These are phyloP conservation scores for Sisor rabdophorus DNA, from an alignment of 2,113 vertebrate genomes.

Conservation along the genomic window DNA sequence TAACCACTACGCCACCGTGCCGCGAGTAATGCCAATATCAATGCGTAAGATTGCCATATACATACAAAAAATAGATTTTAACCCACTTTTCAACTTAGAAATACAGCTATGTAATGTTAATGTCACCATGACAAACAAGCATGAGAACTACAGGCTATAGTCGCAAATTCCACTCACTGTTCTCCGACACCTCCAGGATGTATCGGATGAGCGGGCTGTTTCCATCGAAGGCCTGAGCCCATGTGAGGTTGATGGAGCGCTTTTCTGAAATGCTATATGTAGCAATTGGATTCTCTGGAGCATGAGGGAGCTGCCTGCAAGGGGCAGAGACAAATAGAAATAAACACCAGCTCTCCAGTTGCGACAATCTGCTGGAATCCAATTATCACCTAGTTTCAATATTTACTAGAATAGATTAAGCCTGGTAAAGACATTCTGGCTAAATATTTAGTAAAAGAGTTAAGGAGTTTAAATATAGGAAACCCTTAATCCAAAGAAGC, in stretches of 20 bases:
- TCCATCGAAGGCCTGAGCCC: constrained; percentile 91
- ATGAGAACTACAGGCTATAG: not conserved
- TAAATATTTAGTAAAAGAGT: constrained; percentile 5
- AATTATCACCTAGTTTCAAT: constrained; percentile 19
- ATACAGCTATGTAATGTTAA: not conserved
- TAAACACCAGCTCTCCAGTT: constrained; percentile 2
- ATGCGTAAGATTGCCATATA: not conserved
- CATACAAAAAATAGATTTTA: not conserved
- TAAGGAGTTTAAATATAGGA: constrained; percentile 3
- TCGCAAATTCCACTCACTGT: constrained; percentile 79
- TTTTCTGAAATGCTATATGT: constrained; percentile 76
- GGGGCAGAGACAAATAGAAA: not conserved
- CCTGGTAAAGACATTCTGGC: not conserved
- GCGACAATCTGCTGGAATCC: not conserved
- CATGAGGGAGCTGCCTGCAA: constrained; percentile 86
- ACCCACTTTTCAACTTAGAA: not conserved
- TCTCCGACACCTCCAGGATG: constrained; percentile 92
- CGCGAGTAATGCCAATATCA: too few species aligned
- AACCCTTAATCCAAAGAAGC: constrained; percentile 6
- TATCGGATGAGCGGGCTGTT: constrained; percentile 94
- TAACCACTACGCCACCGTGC: too few species aligned
- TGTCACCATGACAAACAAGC: not conserved
- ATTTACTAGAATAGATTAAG: not conserved
- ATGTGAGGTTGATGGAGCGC: constrained; percentile 90
- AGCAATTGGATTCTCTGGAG: constrained; percentile 85